Evolutionary conservation across 2,888 invertebrate genomes (phyloP), one percentile per base, ranked within the genome.

Genomic region (Cecidostiba fungosa): DNA sequence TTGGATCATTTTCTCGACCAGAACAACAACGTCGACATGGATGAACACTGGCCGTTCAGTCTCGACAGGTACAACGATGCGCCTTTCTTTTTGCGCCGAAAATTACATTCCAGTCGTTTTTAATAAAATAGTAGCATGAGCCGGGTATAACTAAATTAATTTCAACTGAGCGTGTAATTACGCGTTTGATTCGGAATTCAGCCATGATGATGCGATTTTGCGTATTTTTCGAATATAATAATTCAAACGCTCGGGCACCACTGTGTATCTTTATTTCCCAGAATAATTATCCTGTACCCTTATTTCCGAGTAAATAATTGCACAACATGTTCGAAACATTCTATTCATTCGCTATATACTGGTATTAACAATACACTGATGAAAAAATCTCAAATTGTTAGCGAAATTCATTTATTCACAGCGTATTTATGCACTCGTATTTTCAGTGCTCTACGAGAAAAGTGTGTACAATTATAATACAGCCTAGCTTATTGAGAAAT

Each of bases 11-110:
- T 87, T 77, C 36, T 87, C 39, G 85, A 87, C 32, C 70, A 66
- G 26, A 87, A 87, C 59, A 87, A 85, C 70, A 86, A 85, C 43
- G 4, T 87, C 12, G 85, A 80, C 8, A 80, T 87, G 43, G 85
- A 83, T 29, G 79, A 77, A n/a, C 43, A 29, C 8, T 87, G 87
- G 87, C 23, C 85, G 10, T 76, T 73, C 16, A 74, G 14, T 80
- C 26, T 87, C 32, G 85, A 87, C 77, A 87, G 87, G 87, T 87
- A 84, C 12, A 62, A 26, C 19, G 16, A 12, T 23, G 23, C 23
- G 29, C 23, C 32, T 54, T 76, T 54, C 12, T 59, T 50, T 54
- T n/a, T n/a, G 5, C 16, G 29, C 14, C 0, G 62, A 26, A 14
- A 62, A 26, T 62, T 62, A n/a, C 26, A 1, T 26, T 12, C 14